These are phyloP conservation scores for Tragopan temminckii DNA, from an alignment of 2,797 vertebrate genomes.

Conservation along the genomic window DNA sequence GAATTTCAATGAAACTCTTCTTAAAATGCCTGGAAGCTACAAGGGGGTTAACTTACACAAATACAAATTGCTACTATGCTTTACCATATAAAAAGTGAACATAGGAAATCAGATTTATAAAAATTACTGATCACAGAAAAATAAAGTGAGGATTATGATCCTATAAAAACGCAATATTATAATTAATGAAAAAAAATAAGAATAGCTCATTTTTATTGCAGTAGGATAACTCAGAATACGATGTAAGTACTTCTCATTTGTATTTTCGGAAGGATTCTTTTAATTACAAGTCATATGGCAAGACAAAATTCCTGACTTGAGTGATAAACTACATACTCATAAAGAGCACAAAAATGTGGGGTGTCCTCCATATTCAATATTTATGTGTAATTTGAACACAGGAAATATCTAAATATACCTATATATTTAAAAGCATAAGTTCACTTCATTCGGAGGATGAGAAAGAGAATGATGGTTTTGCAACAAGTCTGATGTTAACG, in stretches of 20 bases:
- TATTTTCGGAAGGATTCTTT: not conserved
- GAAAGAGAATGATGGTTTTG: not conserved
- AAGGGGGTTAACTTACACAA: slow-evolving; percentile 51
- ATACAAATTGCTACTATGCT: not conserved
- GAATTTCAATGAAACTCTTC: slow-evolving; percentile 91
- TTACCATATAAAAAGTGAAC: not conserved
- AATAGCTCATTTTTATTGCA: not conserved
- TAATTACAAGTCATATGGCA: not conserved
- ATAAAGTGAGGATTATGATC: not conserved
- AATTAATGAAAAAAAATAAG: not conserved
- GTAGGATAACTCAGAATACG: not conserved
- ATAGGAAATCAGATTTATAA: not conserved
- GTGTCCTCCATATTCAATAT: not conserved
- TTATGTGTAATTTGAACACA: not conserved
- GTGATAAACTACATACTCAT: not conserved
- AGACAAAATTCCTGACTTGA: not conserved
- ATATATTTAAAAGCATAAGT: not conserved
- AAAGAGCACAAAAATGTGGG: not conserved
- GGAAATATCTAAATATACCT: not conserved
- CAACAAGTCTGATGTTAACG: not conserved
- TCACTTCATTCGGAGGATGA: not conserved
- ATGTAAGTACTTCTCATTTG: not conserved
- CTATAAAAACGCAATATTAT: not conserved
- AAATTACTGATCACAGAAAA: not conserved
- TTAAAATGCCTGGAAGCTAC: slow-evolving; percentile 83